Evolutionary conservation across 2,888 invertebrate genomes (phyloP).

Genomic region (Ceriagrion tenellum): DNA sequence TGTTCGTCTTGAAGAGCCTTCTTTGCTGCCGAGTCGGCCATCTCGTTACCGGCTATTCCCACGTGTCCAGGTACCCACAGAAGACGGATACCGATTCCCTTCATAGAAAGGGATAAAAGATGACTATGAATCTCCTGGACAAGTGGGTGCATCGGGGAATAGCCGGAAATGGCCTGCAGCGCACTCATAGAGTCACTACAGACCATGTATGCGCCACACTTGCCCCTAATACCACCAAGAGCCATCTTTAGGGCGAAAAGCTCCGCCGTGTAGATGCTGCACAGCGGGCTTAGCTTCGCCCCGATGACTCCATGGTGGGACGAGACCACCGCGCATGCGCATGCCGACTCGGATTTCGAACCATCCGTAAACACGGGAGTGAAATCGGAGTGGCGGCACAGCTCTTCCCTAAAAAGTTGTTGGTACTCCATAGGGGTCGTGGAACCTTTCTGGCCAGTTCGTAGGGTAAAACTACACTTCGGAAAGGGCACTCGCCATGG

Average conservation of each 20-base stretch:
- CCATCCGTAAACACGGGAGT: background rate
- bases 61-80: background rate
- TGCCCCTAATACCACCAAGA: too few relatives aligned
- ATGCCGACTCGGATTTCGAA: background rate
- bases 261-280: background rate
- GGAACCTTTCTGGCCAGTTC: background rate
- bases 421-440: background rate
- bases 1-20: background rate
- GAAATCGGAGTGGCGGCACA: background rate
- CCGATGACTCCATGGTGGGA: background rate
- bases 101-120: background rate
- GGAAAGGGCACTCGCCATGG: background rate
- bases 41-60: background rate
- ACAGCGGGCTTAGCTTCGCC: background rate
- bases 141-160: background rate
- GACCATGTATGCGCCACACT: background rate
- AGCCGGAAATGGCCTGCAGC: background rate
- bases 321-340: background rate
- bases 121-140: background rate
- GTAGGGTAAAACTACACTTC: background rate
- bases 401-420: background rate
- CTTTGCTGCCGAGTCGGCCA: background rate
- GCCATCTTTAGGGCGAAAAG: too few relatives aligned
- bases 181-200: background rate
- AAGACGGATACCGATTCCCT: background rate